A percentile compares a stretch with the other conserved stretches of the same genome.
Conservation (phyloP, 2,888 invertebrate genomes). For the Hemistola chrysoprasaria region DNA sequence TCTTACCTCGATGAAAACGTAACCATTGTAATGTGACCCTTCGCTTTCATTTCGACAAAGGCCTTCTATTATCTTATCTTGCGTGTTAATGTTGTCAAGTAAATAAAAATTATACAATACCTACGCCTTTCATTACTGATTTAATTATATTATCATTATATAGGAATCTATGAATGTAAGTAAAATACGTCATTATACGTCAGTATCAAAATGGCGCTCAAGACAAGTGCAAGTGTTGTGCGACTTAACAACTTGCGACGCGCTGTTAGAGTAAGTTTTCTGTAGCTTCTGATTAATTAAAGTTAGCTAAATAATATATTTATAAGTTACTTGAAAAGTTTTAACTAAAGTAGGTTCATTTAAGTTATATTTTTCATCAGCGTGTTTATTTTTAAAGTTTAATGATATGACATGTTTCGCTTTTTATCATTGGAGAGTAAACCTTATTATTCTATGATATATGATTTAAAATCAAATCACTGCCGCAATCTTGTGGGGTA, state of each 20-base stretch:
- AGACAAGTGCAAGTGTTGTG: constrained; percentile 56
- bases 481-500: background rate
- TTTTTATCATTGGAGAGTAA: constrained; percentile 9
- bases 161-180: no score
- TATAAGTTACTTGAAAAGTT: no score
- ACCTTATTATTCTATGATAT: background rate
- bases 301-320: no score
- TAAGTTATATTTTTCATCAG: constrained; percentile 3
- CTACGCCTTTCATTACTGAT: constrained; percentile 25
- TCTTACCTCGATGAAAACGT: background rate
- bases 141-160: constrained; percentile 18
- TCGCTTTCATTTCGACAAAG: constrained; percentile 13
- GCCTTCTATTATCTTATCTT: constrained; percentile 59
- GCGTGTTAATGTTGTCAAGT: constrained; percentile 55
- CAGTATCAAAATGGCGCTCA: constrained; percentile 67
- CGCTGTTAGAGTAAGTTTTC: constrained; percentile 51
- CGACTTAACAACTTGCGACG: constrained; percentile 46
- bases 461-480: constrained; percentile 6
- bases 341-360: no score
- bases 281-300: constrained; percentile 2
- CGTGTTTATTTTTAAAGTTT: constrained; percentile 22
- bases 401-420: constrained; percentile 19
- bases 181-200: constrained; percentile 20
- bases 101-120: constrained; percentile 35
- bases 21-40: background rate